Evolutionary conservation across 1,140 invertebrate genomes (phyloP), one percentile per base, ranked within the genome.

Genomic region (Caenorhabditis briggsae): DNA sequence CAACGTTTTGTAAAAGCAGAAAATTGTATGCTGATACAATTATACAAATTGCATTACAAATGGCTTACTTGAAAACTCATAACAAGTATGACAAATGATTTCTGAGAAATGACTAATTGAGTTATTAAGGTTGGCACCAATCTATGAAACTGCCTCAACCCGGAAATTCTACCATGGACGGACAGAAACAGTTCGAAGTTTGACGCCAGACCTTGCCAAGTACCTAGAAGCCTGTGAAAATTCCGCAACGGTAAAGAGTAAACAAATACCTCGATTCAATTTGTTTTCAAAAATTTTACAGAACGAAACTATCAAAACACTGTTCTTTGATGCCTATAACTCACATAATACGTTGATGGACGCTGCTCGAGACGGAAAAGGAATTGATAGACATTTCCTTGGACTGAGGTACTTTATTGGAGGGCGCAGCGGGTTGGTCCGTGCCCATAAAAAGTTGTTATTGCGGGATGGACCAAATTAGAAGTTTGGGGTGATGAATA

Each of bases 81-180:
- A 50, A 85, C 61, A 88, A 65, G 86, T 88, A 83, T 64, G 82
- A 58, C 58, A 78, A n/a, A 23, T 61, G 20, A 61, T 25, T 25
- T 25, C 48, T 41, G 55, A 55, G 16, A 53, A 53, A 53, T 53
- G 20, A 43, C 6, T 46, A n/a, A 61, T 7, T 12, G 25, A 8
- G 23, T 25, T 87, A 48, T 64, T 33, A 3, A 88, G 88, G 25
- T 48, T 88, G 46, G 88, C 86, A 14, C 86, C 93, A 43, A 93
- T 93, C 46, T 94, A 94, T 90, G 93, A 94, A 78, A 94, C 93
- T 33, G 93, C 93, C 2, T 93, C 93, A 46, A 94, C 93, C 2
- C 82, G 93, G 74, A 87, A 90, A 78, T 94, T 93, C 89, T 94
- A 93, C 85, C 92, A 93, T 88, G 93, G 92, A 53, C 87, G 94